Evolutionary conservation across 2,888 invertebrate genomes (phyloP), one percentile per base, ranked within the genome.

Genomic region (Melieria omissa): DNA sequence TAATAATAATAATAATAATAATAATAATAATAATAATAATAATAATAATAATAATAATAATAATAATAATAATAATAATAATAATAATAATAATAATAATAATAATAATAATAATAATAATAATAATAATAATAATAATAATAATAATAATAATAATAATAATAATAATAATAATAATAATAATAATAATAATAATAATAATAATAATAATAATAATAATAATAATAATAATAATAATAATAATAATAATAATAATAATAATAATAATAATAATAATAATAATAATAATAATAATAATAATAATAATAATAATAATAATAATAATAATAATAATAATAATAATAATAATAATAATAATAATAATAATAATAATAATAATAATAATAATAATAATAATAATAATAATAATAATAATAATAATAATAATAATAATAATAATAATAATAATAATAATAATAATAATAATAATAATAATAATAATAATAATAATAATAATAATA

Each of bases 1-100:
- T 49, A 49, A 49, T 49, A 49, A 49, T 49, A 49, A 49, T 49
- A 49, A 49, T 49, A 49, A 49, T 49, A 49, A 49, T 49, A 49
- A 49, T 49, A 49, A 49, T 49, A 49, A 49, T 49, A 49, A 49
- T 49, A 49, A 49, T 49, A 49, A 49, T 49, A 49, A 49, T 49
- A 49, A 49, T 49, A 49, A 49, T 49, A 49, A 49, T 49, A 49
- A 49, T 49, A 49, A 49, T 49, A 49, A 49, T 49, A 49, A 49
- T 49, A 49, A 49, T 49, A 49, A 49, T 49, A 49, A 49, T 49
- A 49, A 49, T 49, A 49, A 49, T 49, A 49, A 49, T 49, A 49
- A 49, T 49, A 49, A 49, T 49, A 49, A 49, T 49, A 49, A 49
- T 49, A 49, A 49, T 49, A 49, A 49, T 49, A 49, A 49, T 49